Evolutionary conservation across 2,888 invertebrate species (phyloP), one percentile per base, ranked within the genome.

Genomic region (Pyralis farinalis): DNA sequence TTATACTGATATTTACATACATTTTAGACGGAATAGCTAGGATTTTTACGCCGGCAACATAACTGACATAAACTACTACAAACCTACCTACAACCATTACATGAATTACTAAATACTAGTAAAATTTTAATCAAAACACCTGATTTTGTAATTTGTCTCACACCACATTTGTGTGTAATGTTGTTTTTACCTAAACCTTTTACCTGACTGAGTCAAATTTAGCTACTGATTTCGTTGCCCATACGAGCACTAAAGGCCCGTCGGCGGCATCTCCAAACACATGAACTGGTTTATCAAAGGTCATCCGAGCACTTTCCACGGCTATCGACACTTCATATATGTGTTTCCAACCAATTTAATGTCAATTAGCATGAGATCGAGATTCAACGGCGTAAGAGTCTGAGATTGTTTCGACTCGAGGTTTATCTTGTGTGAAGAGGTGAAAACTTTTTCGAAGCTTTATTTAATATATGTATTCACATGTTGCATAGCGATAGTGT

Each of bases 321-420:
- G 65, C 46, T 53, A 62, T 61, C 57, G 47, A 58, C 57, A 53
- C 47, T 51, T 49, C 52, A 62, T 65, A 65, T 55, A 41, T 66
- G 57, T 67, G 57, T 63, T 64, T 59, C 51, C 55, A 64, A 63
- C 65, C 68, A 68, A 71, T 69, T 71, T 69, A 66, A 64, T 71
- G 69, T 69, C 71, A 71, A 71, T 71, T 71, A 71, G 58, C 58
- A 63, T 55, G 51, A 49, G 56, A 56, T 62, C 58, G 55, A 61
- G 66, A 70, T 69, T 63, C 66, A 60, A 57, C 54, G 45, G 52
- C 50, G 49, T 46, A 47, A 47, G 57, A 47, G n/a, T 5, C 25
- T 8, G 25, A 25, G 25, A 48, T 51, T 52, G 46, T 42, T 48
- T 41, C 53, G 56, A 55, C 53, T 42, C 40, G 37, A 40, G 30